A percentile compares a stretch with the other conserved stretches of the same genome.
These are phyloP conservation scores for Cybosia mesomella DNA, from an alignment of 2,888 invertebrate genomes.

Conservation along the genomic window DNA sequence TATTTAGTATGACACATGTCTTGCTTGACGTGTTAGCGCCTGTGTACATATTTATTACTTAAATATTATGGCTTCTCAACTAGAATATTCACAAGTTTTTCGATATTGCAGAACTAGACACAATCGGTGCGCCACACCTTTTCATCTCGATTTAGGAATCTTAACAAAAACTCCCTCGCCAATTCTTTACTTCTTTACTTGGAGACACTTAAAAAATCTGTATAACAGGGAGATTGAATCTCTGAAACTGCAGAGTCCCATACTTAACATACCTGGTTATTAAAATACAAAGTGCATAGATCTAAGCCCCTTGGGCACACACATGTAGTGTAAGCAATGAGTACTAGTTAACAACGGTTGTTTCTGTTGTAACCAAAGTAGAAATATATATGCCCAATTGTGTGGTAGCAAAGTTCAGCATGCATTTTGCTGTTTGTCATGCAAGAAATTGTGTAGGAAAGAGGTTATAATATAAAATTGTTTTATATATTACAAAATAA, in stretches of 20 bases:
- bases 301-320: conserved; percentile 6
- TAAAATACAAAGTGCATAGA: background rate
- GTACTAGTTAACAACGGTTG: conserved; percentile 14
- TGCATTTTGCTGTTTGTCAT: background rate
- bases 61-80: background rate
- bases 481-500: background rate
- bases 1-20: background rate
- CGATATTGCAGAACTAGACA: background rate
- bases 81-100: background rate
- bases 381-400: background rate
- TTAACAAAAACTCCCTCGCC: background rate
- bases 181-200: background rate
- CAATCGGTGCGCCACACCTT: background rate
- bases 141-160: background rate
- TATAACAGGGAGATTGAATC: too few species aligned
- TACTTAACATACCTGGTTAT: background rate
- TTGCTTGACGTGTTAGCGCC: background rate
- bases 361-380: conserved; percentile 12
- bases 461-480: background rate
- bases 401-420: background rate
- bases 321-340: conserved; percentile 31
- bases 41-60: background rate
- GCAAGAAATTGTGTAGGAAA: background rate
- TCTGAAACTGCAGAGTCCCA: too few species aligned
- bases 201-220: background rate